These are phyloP conservation scores for Phenganax subtilis DNA, from an alignment of 92 coral and sea anemone genomes.

Conservation along the genomic window DNA sequence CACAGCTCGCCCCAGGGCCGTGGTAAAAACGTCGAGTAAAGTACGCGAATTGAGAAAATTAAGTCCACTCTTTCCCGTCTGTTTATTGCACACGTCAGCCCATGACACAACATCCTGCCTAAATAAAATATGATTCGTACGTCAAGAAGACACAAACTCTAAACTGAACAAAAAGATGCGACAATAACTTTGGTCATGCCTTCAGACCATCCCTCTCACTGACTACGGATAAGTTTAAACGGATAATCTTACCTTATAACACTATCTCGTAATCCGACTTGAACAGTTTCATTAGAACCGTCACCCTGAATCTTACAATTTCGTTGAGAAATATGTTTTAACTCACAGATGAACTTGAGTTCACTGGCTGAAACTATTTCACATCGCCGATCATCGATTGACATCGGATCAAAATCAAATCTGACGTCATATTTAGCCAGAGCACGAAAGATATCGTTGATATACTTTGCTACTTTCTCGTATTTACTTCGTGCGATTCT, in stretches of 20 bases:
- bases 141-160: neutral
- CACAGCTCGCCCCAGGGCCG: constrained; percentile 27
- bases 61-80: neutral
- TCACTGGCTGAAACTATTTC: constrained; percentile 23
- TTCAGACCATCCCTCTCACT: neutral
- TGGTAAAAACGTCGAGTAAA: constrained; percentile 23
- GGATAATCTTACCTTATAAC: neutral
- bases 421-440: constrained; percentile 26
- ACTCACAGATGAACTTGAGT: constrained; percentile 13
- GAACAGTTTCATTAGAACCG: constrained; percentile 14
- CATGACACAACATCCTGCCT: constrained; percentile 7
- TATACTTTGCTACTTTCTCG: constrained; percentile 21
- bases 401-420: constrained; percentile 27
- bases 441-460: constrained; percentile 23
- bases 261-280: constrained; percentile 9
- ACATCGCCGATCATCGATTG: constrained; percentile 4
- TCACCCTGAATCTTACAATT: constrained; percentile 5
- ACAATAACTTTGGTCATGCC: neutral
- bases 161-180: neutral
- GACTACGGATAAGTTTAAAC: neutral
- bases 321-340: constrained; percentile 10
- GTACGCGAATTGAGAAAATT: constrained; percentile 19
- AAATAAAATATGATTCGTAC: neutral
- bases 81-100: constrained; percentile 20
- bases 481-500: neutral